phyloP scores from a whole-genome alignment of 2,888 invertebrate species.

The Drosophila robusta region DNA sequence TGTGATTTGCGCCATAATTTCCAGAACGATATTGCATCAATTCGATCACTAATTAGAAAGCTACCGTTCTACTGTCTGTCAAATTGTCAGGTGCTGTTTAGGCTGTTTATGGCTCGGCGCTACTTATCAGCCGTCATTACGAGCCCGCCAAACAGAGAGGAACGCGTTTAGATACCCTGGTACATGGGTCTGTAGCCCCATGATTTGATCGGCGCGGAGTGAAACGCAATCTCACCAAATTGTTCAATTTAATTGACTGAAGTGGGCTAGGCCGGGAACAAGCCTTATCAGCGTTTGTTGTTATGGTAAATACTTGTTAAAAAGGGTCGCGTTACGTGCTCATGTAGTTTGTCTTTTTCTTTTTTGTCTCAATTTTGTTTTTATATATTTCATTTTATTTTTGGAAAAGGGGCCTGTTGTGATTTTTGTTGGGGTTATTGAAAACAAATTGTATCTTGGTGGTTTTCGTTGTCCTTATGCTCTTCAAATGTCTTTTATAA shows the following conservation, averaged over 20 bases:
- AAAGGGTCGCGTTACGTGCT: slow-evolving; percentile 7
- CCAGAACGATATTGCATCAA: slow-evolving; percentile 11
- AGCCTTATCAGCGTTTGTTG: slow-evolving; percentile 49
- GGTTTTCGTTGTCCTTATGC: no score
- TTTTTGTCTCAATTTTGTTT: neutral
- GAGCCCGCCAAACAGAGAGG: neutral
- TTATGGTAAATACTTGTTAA: slow-evolving; percentile 21
- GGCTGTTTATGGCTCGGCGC: slow-evolving; percentile 44
- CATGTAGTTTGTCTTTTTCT: neutral
- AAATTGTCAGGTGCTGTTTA: slow-evolving; percentile 41
- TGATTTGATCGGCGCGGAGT: slow-evolving; percentile 17
- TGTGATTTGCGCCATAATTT: slow-evolving; percentile 1
- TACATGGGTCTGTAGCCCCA: slow-evolving; percentile 13
- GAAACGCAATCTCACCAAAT: slow-evolving; percentile 52
- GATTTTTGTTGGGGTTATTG: no score
- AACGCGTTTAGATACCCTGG: neutral
- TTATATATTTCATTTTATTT: neutral
- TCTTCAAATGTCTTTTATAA: no score
- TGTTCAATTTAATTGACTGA: slow-evolving; percentile 74
- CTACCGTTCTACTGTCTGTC: slow-evolving; percentile 31
- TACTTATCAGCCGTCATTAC: slow-evolving; percentile 33
- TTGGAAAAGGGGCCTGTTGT: no score
- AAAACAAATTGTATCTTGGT: no score
- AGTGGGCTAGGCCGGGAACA: slow-evolving; percentile 47
- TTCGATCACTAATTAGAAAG: slow-evolving; percentile 32